phyloP scores from a whole-genome alignment of 2,888 invertebrate genomes.

The Keiferia lycopersicella region DNA sequence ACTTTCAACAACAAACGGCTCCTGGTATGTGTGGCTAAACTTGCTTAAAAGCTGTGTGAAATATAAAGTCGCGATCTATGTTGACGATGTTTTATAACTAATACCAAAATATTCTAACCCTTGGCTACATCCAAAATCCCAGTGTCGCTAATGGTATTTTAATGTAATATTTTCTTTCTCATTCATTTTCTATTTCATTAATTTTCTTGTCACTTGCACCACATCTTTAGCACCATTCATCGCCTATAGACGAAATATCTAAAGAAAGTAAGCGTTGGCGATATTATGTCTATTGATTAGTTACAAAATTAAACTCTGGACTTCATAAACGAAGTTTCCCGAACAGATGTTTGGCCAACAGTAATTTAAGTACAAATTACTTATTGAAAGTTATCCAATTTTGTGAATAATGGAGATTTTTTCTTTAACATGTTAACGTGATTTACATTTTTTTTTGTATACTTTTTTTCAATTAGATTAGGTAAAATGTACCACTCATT shows the following conservation, averaged over 20 bases:
- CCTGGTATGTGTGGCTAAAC: slow-evolving; percentile 38
- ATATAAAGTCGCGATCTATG: slow-evolving; percentile 28
- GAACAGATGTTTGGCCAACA: slow-evolving; percentile 31
- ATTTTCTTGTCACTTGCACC: slow-evolving; percentile 35
- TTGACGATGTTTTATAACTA: background rate
- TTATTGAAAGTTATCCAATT: background rate
- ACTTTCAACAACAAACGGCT: background rate
- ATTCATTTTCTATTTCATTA: background rate
- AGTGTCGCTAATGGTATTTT: no score
- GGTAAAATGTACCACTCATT: no score
- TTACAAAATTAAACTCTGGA: slow-evolving; percentile 54
- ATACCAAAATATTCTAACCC: no score
- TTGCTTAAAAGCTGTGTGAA: slow-evolving; percentile 45
- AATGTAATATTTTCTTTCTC: no score
- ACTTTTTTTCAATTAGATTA: no score
- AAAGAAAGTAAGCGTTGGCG: slow-evolving; percentile 50
- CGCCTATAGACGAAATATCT: slow-evolving; percentile 52
- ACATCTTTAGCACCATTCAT: slow-evolving; percentile 41
- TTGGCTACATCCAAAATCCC: no score
- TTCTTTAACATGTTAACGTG: no score
- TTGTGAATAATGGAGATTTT: background rate
- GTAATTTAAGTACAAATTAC: slow-evolving; percentile 27
- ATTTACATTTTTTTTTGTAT: no score
- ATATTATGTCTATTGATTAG: slow-evolving; percentile 59
- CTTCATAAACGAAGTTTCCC: slow-evolving; percentile 34